These are phyloP conservation scores for Apostichopus japonicus DNA, from an alignment of 35 echinoderm and acorn worm genomes.

Conservation along the genomic window DNA sequence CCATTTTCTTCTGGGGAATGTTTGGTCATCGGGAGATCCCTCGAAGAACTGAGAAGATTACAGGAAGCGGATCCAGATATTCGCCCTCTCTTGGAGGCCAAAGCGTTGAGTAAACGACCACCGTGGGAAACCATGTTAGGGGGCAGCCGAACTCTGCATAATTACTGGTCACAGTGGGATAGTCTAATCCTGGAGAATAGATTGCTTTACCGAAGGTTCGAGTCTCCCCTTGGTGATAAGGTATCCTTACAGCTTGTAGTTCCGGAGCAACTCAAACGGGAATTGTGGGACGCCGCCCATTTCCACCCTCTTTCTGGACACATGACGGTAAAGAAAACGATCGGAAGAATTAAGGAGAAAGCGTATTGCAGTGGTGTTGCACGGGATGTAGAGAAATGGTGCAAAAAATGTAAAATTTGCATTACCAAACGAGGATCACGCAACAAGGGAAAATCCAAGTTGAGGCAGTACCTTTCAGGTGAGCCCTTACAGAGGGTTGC, in stretches of 20 bases:
- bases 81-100: neutral
- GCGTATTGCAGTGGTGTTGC: conserved; percentile 16
- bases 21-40: neutral
- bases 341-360: neutral
- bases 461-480: neutral
- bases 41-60: neutral
- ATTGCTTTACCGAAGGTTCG: neutral
- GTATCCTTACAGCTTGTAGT: conserved; percentile 2
- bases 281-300: conserved; percentile 19
- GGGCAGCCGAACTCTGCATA: conserved; percentile 14
- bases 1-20: neutral
- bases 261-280: neutral
- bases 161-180: conserved; percentile 23
- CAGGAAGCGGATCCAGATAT: neutral
- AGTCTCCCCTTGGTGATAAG: neutral
- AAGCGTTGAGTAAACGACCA: neutral
- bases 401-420: conserved; percentile 10
- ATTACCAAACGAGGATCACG: conserved; percentile 15
- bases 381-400: neutral
- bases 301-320: conserved; percentile 27
- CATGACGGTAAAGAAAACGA: conserved; percentile 8
- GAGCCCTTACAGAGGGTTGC: conserved; percentile 36
- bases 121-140: conserved; percentile 10
- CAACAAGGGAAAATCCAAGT: neutral
- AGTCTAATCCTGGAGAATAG: neutral